Evolutionary conservation across 2,888 invertebrate genomes (phyloP).

Genomic region (Pyrgus malvae): DNA sequence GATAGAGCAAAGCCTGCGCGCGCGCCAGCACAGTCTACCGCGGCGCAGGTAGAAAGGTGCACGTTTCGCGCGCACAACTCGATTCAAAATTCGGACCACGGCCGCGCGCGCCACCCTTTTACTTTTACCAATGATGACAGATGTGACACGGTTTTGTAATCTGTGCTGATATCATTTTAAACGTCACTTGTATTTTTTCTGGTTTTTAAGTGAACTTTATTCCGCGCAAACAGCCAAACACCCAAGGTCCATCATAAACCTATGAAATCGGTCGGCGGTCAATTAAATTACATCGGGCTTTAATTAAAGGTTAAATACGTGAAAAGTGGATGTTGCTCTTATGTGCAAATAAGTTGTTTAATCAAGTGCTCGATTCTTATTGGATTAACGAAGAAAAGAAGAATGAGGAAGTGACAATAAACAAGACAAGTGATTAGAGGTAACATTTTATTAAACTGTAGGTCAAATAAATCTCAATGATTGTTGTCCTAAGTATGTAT

Average conservation of each 20-base stretch:
- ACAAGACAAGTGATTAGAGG: not conserved
- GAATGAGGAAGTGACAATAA: slow-evolving; percentile 12
- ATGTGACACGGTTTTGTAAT: slow-evolving; percentile 30
- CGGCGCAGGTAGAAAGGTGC: slow-evolving; percentile 60
- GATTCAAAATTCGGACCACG: slow-evolving; percentile 39
- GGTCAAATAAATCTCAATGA: not conserved
- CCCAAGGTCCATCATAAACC: not conserved
- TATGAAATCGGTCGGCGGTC: not conserved
- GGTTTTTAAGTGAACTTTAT: not conserved
- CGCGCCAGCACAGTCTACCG: slow-evolving; percentile 53
- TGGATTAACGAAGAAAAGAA: not conserved
- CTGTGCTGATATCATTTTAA: slow-evolving; percentile 10
- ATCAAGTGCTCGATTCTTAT: not conserved
- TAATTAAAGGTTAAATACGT: not conserved
- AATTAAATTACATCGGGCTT: not conserved
- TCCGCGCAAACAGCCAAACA: too few relatives aligned
- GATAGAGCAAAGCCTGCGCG: slow-evolving; percentile 42
- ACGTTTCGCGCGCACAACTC: slow-evolving; percentile 43
- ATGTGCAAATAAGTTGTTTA: not conserved
- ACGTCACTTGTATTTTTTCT: not conserved
- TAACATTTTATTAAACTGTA: not conserved
- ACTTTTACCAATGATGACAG: slow-evolving; percentile 42
- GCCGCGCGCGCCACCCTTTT: slow-evolving; percentile 40
- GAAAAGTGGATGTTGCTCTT: slow-evolving; percentile 9
- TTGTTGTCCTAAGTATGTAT: too few relatives aligned